Percentiles rank a stretch among this genome's conserved stretches.
These are phyloP conservation scores for Peromyscus maniculatus DNA, from an alignment of 2,113 vertebrate genomes.

Conservation along the genomic window DNA sequence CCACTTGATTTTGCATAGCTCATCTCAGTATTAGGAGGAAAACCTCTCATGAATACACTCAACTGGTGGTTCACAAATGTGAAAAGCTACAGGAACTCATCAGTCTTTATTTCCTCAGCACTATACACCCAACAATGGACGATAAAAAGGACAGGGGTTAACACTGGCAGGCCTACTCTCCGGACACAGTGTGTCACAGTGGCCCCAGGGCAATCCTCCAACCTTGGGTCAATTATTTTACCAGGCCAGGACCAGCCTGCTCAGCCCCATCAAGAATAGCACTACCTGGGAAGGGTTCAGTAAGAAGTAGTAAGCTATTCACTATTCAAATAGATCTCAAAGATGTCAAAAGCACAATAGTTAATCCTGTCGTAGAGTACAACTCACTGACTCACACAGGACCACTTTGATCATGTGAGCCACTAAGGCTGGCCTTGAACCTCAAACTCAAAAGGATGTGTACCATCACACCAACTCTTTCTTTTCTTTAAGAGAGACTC, in stretches of 20 bases:
- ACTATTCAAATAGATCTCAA: slow-evolving; percentile 5
- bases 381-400: background rate
- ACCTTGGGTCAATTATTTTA: background rate
- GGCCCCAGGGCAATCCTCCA: background rate
- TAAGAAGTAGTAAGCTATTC: background rate
- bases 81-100: slow-evolving; percentile 12
- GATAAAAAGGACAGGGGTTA: background rate
- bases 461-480: background rate
- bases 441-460: background rate
- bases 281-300: background rate
- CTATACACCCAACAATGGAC: background rate
- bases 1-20: slow-evolving; percentile 12
- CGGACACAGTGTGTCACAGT: background rate
- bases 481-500: background rate
- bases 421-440: background rate
- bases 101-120: background rate
- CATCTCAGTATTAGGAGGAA: background rate
- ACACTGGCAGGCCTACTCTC: background rate
- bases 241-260: background rate
- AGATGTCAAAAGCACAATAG: background rate
- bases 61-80: background rate
- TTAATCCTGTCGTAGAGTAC: background rate
- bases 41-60: background rate
- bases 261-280: background rate
- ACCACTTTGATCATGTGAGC: background rate